Base-by-base conservation (phyloP, 2,888 invertebrate species). In the Hydrotaea cyrtoneurina region DNA sequence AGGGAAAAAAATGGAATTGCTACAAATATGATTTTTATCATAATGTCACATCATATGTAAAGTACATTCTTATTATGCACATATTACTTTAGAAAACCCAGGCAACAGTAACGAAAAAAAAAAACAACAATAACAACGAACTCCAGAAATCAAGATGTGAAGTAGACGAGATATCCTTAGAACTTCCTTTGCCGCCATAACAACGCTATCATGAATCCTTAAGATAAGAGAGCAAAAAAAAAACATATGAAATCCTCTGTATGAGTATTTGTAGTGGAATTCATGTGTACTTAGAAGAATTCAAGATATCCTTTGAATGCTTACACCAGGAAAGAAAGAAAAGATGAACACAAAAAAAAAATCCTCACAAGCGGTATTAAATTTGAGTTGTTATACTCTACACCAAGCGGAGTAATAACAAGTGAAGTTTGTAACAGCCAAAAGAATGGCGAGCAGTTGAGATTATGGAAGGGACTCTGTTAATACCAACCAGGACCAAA, bases 1-100 rank as follows among this genome's bases (percentile, higher is more conserved):
- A n/a, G n/a, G n/a, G n/a, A n/a, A 39, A 4, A 64, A 76, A 21
- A 66, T 50, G 19, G 26, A 66, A 8, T 50, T 66, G 23, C 55
- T 57, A 19, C 10, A 69, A 50, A 78, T 71, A 78, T 78, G 78
- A 78, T 78, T 78, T n/a, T 78, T 71, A 71, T 78, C 71, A 78
- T 50, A 57, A 53, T 55, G 23, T n/a, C 19, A 55, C 31, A 39
- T 23, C 17, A 17, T 26, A 62, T 57, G 59, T 69, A 69, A 39
- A 36, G 19, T 78, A 62, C 23, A 23, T 39, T n/a, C 71, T 43
- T 26, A 17, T 31, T 55, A 73, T 43, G 15, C 53, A 69, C 23
- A 43, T 21, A 13, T 19, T 26, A 31, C 39, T 19, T 11, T 13
- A 26, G 31, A 46, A 50, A 50, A 50, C 13, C n/a, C 50, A 39